Evolutionary conservation across 2,797 vertebrate genomes (phyloP).

Genomic region (Syngnathus rostellatus): DNA sequence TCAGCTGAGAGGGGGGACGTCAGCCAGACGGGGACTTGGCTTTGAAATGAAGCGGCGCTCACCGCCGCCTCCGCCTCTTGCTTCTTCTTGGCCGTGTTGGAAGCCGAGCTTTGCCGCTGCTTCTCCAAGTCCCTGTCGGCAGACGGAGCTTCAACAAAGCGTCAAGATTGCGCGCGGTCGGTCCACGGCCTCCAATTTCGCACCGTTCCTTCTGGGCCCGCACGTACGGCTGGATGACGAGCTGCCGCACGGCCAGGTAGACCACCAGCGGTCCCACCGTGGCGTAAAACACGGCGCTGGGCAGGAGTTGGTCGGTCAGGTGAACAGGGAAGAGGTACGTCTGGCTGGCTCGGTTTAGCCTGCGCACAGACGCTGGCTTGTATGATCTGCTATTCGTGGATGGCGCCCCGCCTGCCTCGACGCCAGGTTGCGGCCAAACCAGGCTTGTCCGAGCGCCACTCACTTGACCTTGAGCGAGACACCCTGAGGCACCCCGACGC

Average conservation of each 20-base stretch:
- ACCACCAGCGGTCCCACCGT: constrained; percentile 88
- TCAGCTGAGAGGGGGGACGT: too few species aligned
- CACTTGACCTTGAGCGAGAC: constrained; percentile 98
- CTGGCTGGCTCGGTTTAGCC: constrained; percentile 95
- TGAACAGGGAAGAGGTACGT: constrained; percentile 97
- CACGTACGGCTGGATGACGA: constrained; percentile 91
- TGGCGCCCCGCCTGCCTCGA: too few species aligned
- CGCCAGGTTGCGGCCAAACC: neutral
- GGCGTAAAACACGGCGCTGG: constrained; percentile 95
- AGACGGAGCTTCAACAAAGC: too few species aligned
- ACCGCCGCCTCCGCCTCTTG: constrained; percentile 94
- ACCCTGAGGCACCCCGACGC: constrained; percentile 91
- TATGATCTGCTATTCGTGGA: constrained; percentile 13
- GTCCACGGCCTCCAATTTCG: constrained; percentile 27
- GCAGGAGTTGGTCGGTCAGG: constrained; percentile 92
- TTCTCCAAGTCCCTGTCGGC: constrained; percentile 85
- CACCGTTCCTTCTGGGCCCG: constrained; percentile 90
- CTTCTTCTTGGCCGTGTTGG: constrained; percentile 84
- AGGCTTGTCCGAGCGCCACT: constrained; percentile 37
- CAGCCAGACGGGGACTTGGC: too few species aligned
- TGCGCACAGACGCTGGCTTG: constrained; percentile 36
- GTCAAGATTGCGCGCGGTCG: too few species aligned
- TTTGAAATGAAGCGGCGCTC: constrained; percentile 47
- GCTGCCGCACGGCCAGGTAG: constrained; percentile 89
- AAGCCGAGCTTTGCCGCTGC: constrained; percentile 83